Evolutionary conservation across 1,140 invertebrate genomes (phyloP).

Genomic region (Drosophila melanogaster): DNA sequence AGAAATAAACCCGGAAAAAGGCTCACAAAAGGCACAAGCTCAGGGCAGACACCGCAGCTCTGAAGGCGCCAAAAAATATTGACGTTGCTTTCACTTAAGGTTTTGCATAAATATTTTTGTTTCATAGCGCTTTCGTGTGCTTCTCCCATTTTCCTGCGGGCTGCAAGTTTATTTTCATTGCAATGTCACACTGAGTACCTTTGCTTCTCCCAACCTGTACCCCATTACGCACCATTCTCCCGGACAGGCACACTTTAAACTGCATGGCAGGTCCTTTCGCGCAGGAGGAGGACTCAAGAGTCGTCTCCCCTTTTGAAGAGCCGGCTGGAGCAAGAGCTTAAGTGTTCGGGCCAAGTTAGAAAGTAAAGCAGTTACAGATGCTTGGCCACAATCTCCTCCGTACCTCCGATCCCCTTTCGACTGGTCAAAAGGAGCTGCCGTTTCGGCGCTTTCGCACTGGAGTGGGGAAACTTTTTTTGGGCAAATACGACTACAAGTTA

Average conservation of each 20-base stretch:
- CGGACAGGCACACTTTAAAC: slow-evolving; percentile 45
- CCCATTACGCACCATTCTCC: too few relatives aligned
- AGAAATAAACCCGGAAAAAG: slow-evolving; percentile 54
- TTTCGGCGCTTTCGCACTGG: neutral
- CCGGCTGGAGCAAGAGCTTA: slow-evolving; percentile 48
- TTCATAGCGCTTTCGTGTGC: slow-evolving; percentile 42
- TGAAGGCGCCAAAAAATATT: slow-evolving; percentile 58
- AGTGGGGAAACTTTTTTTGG: slow-evolving; percentile 48
- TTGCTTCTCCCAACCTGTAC: neutral
- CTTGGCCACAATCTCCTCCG: slow-evolving; percentile 13
- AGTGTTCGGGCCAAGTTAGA: slow-evolving; percentile 50
- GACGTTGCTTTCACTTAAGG: slow-evolving; percentile 58
- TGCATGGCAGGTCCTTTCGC: slow-evolving; percentile 32
- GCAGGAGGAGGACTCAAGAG: slow-evolving; percentile 21
- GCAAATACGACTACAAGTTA: slow-evolving; percentile 63
- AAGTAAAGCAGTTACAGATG: slow-evolving; percentile 33
- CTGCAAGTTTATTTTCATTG: slow-evolving; percentile 63
- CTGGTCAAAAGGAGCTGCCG: slow-evolving; percentile 31
- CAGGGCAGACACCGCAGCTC: slow-evolving; percentile 2
- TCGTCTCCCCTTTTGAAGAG: slow-evolving; percentile 41
- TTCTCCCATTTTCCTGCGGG: slow-evolving; percentile 10
- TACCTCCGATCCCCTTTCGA: neutral
- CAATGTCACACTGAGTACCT: slow-evolving; percentile 57
- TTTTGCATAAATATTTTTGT: slow-evolving; percentile 77
- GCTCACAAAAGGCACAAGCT: slow-evolving; percentile 23